phyloP scores from a whole-genome alignment of 2,113 vertebrate genomes.

The Crotalus viridis region DNA sequence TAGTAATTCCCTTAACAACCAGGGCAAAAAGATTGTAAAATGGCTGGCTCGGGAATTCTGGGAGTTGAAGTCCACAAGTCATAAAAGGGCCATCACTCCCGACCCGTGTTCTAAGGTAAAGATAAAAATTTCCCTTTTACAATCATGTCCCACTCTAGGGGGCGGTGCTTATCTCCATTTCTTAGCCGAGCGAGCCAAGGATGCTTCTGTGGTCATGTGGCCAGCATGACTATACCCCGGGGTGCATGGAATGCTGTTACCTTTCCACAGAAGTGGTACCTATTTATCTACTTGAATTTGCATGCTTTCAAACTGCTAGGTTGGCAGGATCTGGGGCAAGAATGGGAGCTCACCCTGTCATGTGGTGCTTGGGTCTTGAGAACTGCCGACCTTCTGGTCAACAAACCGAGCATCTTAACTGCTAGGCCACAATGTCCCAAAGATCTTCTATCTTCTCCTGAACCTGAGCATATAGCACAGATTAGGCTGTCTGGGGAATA shows the following conservation, averaged over 20 bases:
- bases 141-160: too few relatives aligned
- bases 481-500: not conserved
- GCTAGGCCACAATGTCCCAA: not conserved
- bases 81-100: too few relatives aligned
- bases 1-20: not conserved
- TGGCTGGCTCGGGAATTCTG: too few relatives aligned
- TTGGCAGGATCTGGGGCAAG: not conserved
- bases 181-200: too few relatives aligned
- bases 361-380: not conserved
- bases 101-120: too few relatives aligned
- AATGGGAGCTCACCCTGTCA: not conserved
- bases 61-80: too few relatives aligned
- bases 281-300: not conserved
- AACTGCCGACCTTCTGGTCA: not conserved
- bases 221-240: too few relatives aligned
- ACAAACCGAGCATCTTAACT: not conserved
- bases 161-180: too few relatives aligned
- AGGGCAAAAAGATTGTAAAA: not conserved
- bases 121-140: too few relatives aligned
- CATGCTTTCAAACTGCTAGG: not conserved
- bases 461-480: not conserved
- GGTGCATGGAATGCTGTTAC: too few relatives aligned
- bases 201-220: too few relatives aligned
- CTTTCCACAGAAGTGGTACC: too few relatives aligned
- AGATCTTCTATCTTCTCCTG: not conserved